phyloP scores from a whole-genome alignment of 64 coral and sea anemone species.

The Montipora cactus region DNA sequence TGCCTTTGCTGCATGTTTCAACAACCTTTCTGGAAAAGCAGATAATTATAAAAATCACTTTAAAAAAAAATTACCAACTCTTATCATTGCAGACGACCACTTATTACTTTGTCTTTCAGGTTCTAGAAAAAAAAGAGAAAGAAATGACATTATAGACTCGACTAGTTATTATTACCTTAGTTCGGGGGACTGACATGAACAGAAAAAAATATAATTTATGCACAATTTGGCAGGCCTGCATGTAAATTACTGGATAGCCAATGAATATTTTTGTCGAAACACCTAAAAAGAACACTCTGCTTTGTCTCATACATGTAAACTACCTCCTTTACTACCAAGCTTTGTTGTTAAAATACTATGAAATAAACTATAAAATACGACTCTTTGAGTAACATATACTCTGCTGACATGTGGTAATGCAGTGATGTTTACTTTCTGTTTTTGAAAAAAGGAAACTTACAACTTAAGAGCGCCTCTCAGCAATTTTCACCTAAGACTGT shows the following conservation, averaged over 20 bases:
- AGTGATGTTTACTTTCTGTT: not conserved
- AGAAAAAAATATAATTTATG: not conserved
- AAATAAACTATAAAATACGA: not conserved
- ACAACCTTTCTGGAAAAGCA: not conserved
- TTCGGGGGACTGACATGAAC: not conserved
- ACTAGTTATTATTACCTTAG: not conserved
- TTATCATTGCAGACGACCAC: constrained; percentile 29
- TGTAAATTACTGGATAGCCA: too few relatives aligned
- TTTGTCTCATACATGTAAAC: not conserved
- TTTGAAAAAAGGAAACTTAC: not conserved
- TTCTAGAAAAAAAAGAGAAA: constrained; percentile 24
- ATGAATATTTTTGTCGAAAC: not conserved
- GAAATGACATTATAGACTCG: not conserved
- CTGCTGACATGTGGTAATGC: too few relatives aligned
- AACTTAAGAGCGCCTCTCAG: not conserved
- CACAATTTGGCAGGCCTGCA: too few relatives aligned
- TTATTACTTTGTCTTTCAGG: constrained; percentile 8
- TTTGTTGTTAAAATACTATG: not conserved
- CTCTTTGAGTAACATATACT: too few relatives aligned
- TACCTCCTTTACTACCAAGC: not conserved
- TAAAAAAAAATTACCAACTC: not conserved
- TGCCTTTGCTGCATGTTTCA: not conserved
- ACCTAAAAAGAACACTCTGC: not conserved
- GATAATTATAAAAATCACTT: not conserved
- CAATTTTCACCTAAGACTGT: too few relatives aligned